Evolutionary conservation across 2,797 vertebrate species (phyloP).

Genomic region (Carcharodon carcharias): DNA sequence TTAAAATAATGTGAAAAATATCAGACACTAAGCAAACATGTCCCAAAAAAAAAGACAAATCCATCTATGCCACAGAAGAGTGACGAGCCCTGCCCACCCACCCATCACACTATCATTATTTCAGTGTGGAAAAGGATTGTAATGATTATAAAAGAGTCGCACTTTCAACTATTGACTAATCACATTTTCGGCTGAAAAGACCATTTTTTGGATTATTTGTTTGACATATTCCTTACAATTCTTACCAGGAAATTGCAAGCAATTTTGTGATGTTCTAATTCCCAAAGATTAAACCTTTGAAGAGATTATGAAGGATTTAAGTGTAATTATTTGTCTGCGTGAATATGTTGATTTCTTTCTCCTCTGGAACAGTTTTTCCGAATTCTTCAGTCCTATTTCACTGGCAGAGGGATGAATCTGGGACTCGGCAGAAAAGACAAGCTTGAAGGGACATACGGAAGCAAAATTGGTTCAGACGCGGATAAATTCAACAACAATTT

Average conservation of each 20-base stretch:
- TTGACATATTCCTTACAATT: not conserved
- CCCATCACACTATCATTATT: not conserved
- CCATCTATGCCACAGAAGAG: not conserved
- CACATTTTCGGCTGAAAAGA: not conserved
- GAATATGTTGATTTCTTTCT: not conserved
- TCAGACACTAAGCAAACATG: not conserved
- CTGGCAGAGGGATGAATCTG: slow-evolving; percentile 41
- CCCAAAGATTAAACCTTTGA: not conserved
- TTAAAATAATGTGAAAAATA: not conserved
- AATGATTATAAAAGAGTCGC: not conserved
- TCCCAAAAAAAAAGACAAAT: not conserved
- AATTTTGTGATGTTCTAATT: not conserved
- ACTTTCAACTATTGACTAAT: not conserved
- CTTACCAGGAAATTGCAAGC: not conserved
- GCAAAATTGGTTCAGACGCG: slow-evolving; percentile 40
- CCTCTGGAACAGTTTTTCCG: slow-evolving; percentile 43
- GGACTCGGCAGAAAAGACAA: slow-evolving; percentile 39
- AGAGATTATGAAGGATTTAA: not conserved
- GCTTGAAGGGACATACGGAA: slow-evolving; percentile 40
- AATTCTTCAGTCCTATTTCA: slow-evolving; percentile 45
- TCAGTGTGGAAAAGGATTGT: not conserved
- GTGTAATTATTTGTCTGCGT: not conserved
- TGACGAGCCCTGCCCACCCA: not conserved
- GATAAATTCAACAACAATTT: slow-evolving; percentile 44
- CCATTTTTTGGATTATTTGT: not conserved